A percentile compares a stretch with the other conserved stretches of the same genome.
Evolutionary conservation across 1,140 invertebrate species (phyloP).

Genomic region (Pectinophora gossypiella): DNA sequence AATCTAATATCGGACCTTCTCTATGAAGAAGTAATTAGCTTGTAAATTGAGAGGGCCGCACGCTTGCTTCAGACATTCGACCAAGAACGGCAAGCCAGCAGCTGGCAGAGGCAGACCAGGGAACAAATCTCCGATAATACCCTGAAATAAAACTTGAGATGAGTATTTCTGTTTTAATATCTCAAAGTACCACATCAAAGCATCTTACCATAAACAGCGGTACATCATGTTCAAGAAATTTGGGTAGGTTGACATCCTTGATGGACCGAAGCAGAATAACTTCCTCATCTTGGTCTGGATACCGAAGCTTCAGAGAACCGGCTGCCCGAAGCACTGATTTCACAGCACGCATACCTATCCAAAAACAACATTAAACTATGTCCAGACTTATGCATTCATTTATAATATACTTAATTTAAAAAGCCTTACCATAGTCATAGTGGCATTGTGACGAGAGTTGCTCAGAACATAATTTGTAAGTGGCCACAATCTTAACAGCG

Average conservation of each 20-base stretch:
- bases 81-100: constrained; percentile 73
- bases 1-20: no score
- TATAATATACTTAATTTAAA: no score
- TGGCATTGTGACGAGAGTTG: constrained; percentile 96
- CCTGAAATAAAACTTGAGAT: constrained; percentile 80
- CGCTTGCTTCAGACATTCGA: constrained; percentile 77
- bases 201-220: constrained; percentile 86
- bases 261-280: constrained; percentile 91
- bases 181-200: no score
- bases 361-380: no score
- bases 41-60: constrained; percentile 89
- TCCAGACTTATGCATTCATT: no score
- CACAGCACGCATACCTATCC: constrained; percentile 86
- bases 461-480: constrained; percentile 94
- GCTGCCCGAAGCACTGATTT: constrained; percentile 95
- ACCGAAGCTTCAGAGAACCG: constrained; percentile 90
- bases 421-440: constrained; percentile 96
- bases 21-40: constrained; percentile 88
- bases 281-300: constrained; percentile 89
- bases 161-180: no score
- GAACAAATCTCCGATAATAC: constrained; percentile 94
- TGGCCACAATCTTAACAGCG: constrained; percentile 95
- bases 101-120: constrained; percentile 89
- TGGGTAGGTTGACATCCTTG: constrained; percentile 95
- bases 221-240: constrained; percentile 92